Percentiles rank a stretch among this genome's conserved stretches.
Evolutionary conservation across 2,113 vertebrate species (phyloP).

Genomic region (Odontesthes bonariensis): DNA sequence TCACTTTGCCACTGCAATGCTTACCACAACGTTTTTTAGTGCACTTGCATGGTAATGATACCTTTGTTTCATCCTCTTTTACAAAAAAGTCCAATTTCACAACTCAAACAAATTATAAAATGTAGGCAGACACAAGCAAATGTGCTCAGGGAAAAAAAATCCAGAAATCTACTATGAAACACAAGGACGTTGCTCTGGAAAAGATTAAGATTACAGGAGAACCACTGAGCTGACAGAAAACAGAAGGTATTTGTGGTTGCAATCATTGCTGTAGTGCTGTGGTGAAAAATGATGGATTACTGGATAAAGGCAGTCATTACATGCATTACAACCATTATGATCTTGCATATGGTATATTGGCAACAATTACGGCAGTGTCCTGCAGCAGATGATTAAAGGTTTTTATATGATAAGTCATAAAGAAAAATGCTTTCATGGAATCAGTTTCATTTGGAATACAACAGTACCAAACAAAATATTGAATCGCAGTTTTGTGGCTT

Average conservation of each 20-base stretch:
- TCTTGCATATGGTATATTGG: not conserved
- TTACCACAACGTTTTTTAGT: too few relatives aligned
- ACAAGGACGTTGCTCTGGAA: not conserved
- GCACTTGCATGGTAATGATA: too few relatives aligned
- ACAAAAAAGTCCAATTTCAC: too few relatives aligned
- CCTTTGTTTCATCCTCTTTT: too few relatives aligned
- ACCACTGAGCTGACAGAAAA: not conserved
- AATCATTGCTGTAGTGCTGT: not conserved
- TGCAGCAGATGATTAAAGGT: constrained; percentile 3
- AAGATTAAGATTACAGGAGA: not conserved
- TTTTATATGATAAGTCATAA: not conserved
- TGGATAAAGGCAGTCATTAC: constrained; percentile 19
- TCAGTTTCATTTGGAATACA: too few relatives aligned
- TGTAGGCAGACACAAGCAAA: too few relatives aligned
- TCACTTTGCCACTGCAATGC: too few relatives aligned
- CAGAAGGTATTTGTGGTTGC: not conserved
- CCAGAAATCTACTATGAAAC: not conserved
- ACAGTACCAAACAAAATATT: too few relatives aligned
- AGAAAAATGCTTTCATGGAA: not conserved
- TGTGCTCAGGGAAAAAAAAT: not conserved
- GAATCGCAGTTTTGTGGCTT: too few relatives aligned
- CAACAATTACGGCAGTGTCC: not conserved
- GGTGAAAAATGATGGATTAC: not conserved
- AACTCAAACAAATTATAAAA: too few relatives aligned
- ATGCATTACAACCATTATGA: constrained; percentile 1